A percentile compares a stretch with the other conserved stretches of the same genome.
Conservation (phyloP, 2,888 invertebrate genomes). For the Hedya salicella region DNA sequence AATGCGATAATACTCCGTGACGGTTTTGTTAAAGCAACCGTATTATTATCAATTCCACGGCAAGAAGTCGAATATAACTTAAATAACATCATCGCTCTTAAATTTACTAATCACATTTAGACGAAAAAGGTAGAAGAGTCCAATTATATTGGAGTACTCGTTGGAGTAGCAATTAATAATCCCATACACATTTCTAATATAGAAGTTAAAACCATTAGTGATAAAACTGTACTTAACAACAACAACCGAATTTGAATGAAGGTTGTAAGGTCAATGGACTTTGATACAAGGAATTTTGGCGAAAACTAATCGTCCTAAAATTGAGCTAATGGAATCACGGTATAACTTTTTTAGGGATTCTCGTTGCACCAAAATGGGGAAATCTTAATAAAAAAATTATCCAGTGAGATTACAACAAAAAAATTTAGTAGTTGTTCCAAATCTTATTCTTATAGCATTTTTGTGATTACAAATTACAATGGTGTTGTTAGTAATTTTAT, state of each 20-base stretch:
- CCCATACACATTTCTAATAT: slow-evolving; percentile 10
- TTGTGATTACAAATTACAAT: too few relatives aligned
- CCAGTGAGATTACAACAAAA: background rate
- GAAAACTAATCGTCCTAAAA: background rate
- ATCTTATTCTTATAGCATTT: too few relatives aligned
- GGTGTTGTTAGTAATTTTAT: background rate
- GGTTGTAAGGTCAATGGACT: background rate
- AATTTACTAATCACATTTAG: slow-evolving; percentile 56
- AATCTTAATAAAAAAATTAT: background rate
- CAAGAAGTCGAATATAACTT: slow-evolving; percentile 46
- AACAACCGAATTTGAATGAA: background rate
- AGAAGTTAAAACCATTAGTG: background rate
- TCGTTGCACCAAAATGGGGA: too few relatives aligned
- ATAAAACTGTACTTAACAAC: slow-evolving; percentile 24
- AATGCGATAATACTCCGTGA: slow-evolving; percentile 62
- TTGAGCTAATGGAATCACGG: background rate
- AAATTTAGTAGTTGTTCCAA: background rate
- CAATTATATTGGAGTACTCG: slow-evolving; percentile 51
- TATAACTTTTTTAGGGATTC: background rate
- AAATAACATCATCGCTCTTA: slow-evolving; percentile 44
- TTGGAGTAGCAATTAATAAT: slow-evolving; percentile 36
- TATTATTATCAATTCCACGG: slow-evolving; percentile 72
- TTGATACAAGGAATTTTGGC: background rate
- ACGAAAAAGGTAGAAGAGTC: slow-evolving; percentile 49
- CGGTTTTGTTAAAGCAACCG: slow-evolving; percentile 58